Evolutionary conservation across 23 tunicate species (phyloP).

Genomic region (Botrylloides violaceus): DNA sequence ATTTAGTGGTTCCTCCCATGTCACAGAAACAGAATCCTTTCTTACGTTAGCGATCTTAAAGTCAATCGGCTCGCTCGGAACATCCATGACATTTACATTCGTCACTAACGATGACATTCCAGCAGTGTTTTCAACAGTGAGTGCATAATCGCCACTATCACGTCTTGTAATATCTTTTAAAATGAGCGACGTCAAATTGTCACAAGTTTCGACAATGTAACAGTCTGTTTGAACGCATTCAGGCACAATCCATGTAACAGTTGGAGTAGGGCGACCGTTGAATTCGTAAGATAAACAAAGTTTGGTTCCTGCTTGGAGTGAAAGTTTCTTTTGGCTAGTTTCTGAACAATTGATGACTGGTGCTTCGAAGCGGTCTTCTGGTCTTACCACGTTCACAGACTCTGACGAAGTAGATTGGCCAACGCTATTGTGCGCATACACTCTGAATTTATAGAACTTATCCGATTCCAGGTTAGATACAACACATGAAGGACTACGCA

Average conservation of each 20-base stretch:
- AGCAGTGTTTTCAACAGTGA: slow-evolving; percentile 60
- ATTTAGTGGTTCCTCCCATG: slow-evolving; percentile 82
- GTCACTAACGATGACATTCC: slow-evolving; percentile 48
- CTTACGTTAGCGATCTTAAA: slow-evolving; percentile 50
- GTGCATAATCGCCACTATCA: slow-evolving; percentile 62
- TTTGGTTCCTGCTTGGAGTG: slow-evolving; percentile 55
- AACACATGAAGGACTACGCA: slow-evolving; percentile 20
- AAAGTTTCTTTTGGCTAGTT: slow-evolving; percentile 34
- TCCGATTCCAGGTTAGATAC: slow-evolving; percentile 17
- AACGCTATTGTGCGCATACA: slow-evolving; percentile 44
- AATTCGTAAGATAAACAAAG: slow-evolving; percentile 54
- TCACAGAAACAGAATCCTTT: slow-evolving; percentile 43
- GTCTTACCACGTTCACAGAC: not conserved
- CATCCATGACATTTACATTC: slow-evolving; percentile 68
- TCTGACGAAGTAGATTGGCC: slow-evolving; percentile 44
- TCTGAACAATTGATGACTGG: slow-evolving; percentile 20
- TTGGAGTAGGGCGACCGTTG: slow-evolving; percentile 79
- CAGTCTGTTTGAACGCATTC: slow-evolving; percentile 43
- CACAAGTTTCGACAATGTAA: slow-evolving; percentile 59
- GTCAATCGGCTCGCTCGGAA: slow-evolving; percentile 67
- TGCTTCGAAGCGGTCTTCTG: slow-evolving; percentile 45
- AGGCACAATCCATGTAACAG: slow-evolving; percentile 54
- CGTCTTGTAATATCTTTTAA: slow-evolving; percentile 57
- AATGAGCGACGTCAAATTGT: slow-evolving; percentile 44
- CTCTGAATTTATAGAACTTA: slow-evolving; percentile 58